Conservation (phyloP, 1,140 invertebrate species). For the Drosophila pectinifera region DNA sequence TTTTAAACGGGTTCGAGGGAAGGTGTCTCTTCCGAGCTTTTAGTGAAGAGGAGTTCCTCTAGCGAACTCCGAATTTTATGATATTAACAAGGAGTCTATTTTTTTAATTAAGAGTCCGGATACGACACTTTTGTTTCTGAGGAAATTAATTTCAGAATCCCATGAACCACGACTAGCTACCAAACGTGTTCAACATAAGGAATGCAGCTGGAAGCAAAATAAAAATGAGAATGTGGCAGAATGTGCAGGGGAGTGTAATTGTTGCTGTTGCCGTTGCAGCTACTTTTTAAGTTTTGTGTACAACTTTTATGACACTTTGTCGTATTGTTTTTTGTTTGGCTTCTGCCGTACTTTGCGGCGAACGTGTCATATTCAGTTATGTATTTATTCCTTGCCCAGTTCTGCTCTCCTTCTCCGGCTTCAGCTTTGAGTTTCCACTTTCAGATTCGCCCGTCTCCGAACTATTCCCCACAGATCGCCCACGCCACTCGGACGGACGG, state of each 20-base stretch:
- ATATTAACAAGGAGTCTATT: too few species aligned
- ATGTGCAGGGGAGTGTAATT: slow-evolving; percentile 15
- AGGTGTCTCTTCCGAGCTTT: too few species aligned
- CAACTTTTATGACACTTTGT: slow-evolving; percentile 83
- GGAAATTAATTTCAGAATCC: background rate
- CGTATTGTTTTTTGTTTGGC: slow-evolving; percentile 69
- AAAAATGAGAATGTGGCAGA: too few species aligned
- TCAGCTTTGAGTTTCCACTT: slow-evolving; percentile 68
- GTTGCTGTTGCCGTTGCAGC: slow-evolving; percentile 61
- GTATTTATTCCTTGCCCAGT: slow-evolving; percentile 73
- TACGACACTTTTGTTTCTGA: too few species aligned
- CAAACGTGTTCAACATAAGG: too few species aligned
- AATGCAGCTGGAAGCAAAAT: too few species aligned
- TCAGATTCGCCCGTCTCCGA: slow-evolving; percentile 63
- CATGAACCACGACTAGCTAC: too few species aligned
- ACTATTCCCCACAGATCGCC: slow-evolving; percentile 27
- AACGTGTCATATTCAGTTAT: slow-evolving; percentile 82
- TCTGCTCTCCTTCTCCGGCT: slow-evolving; percentile 21
- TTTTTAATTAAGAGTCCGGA: too few species aligned
- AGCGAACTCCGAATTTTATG: too few species aligned
- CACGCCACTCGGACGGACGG: background rate
- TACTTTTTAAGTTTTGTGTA: slow-evolving; percentile 80
- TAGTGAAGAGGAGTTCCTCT: too few species aligned
- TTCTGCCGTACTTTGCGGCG: slow-evolving; percentile 71
- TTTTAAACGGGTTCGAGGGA: too few species aligned